phyloP scores from a whole-genome alignment of 2,113 vertebrate species.

The Scophthalmus maximus region DNA sequence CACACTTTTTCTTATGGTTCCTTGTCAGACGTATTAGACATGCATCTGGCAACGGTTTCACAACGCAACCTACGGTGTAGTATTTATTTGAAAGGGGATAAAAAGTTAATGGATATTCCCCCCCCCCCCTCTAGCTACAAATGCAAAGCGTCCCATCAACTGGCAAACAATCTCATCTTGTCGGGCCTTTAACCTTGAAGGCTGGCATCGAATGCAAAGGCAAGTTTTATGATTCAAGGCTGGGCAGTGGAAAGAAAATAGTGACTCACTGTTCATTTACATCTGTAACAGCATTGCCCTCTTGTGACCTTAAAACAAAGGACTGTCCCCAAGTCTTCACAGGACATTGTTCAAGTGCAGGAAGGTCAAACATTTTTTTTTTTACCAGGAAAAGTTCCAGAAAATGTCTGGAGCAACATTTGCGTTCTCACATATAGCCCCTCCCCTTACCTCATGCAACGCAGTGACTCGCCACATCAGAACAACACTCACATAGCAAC shows the following conservation, averaged over 20 bases:
- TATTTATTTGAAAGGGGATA: neutral
- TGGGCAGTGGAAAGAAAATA: conserved; percentile 35
- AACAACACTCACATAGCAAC: conserved; percentile 33
- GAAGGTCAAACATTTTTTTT: no score
- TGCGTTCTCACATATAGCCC: no score
- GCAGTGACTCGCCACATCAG: conserved; percentile 27
- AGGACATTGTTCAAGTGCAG: no score
- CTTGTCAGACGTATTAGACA: neutral
- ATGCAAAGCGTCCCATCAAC: conserved; percentile 51
- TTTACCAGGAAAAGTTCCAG: no score
- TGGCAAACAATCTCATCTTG: conserved; percentile 58
- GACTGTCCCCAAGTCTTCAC: conserved; percentile 10
- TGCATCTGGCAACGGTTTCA: neutral
- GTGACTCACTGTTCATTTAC: conserved; percentile 64
- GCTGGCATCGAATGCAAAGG: conserved; percentile 58
- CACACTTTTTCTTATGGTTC: no score
- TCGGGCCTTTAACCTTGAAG: conserved; percentile 66
- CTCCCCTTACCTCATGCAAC: no score
- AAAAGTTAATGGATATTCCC: conserved; percentile 1
- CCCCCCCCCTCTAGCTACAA: conserved; percentile 23
- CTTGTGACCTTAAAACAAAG: conserved; percentile 44
- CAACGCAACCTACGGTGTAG: neutral
- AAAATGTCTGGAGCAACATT: no score
- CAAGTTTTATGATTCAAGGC: conserved; percentile 59
- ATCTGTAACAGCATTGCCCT: conserved; percentile 37